Percentiles rank a stretch among this genome's conserved stretches.
phyloP scores from a whole-genome alignment of 1,140 invertebrate genomes.

The Conus ventricosus region DNA sequence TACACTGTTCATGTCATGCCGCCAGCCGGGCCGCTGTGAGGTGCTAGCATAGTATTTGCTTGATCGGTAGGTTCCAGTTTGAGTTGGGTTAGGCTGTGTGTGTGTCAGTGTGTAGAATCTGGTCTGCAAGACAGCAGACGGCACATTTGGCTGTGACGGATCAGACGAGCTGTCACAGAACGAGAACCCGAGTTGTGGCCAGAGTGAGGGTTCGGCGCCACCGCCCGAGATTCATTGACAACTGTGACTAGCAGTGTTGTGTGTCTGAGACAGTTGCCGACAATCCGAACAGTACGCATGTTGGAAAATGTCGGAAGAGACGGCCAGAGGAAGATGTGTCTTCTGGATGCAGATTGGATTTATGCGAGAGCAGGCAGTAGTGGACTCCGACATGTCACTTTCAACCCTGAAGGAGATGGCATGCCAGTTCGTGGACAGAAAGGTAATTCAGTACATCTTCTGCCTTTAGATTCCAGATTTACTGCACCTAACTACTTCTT shows the following conservation, averaged over 20 bases:
- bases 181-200: background rate
- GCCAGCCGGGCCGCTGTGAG: background rate
- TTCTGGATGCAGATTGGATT: conserved; percentile 97
- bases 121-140: conserved; percentile 28
- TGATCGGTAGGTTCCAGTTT: background rate
- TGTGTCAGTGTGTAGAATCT: background rate
- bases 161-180: background rate
- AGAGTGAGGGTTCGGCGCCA: background rate
- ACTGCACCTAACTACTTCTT: too few relatives aligned
- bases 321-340: conserved; percentile 62
- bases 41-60: background rate
- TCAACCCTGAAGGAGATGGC: conserved; percentile 94
- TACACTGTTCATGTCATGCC: conserved; percentile 16
- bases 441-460: conserved; percentile 79
- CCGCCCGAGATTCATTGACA: background rate
- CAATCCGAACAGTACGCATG: conserved; percentile 25
- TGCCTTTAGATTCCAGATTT: too few relatives aligned
- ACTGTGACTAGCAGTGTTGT: background rate
- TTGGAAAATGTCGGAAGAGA: conserved; percentile 58
- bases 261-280: background rate
- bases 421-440: conserved; percentile 94
- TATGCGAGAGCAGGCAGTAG: conserved; percentile 89
- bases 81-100: background rate
- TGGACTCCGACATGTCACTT: conserved; percentile 88
- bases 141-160: background rate